Evolutionary conservation across 2,113 vertebrate genomes (phyloP).

Genomic region (Microcebus jonahi): DNA sequence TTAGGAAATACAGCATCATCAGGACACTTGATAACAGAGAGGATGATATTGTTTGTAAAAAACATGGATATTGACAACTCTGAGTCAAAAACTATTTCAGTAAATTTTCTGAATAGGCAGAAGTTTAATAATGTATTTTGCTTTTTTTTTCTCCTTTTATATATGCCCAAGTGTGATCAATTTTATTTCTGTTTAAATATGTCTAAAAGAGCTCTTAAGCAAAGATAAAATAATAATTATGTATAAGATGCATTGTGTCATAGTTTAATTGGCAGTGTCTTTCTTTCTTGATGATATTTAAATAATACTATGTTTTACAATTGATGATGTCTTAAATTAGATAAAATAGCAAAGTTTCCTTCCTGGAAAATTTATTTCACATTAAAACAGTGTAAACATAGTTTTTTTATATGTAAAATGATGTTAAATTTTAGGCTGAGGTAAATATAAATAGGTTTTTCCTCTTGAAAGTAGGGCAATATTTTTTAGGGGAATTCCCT

Average conservation of each 20-base stretch:
- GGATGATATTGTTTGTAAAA: background rate
- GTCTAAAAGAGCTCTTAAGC: background rate
- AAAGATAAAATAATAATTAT: background rate
- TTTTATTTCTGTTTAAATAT: background rate
- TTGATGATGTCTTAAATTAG: background rate
- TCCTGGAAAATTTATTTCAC: background rate
- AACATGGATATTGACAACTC: background rate
- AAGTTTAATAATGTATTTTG: constrained; percentile 3
- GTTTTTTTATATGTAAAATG: constrained; percentile 37
- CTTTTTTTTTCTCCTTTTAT: background rate
- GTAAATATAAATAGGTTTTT: background rate
- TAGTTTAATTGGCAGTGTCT: background rate
- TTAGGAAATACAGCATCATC: constrained; percentile 21
- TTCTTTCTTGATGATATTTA: background rate
- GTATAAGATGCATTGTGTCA: background rate
- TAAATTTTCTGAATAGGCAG: background rate
- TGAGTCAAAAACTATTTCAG: constrained; percentile 10
- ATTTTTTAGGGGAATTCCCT: background rate
- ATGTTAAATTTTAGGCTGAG: background rate
- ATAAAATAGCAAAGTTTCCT: background rate
- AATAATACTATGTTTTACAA: background rate
- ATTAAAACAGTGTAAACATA: constrained; percentile 8
- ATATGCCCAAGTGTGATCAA: background rate
- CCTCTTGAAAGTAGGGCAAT: background rate
- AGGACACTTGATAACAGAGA: background rate